These are phyloP conservation scores for Acrocephalus arundinaceus DNA, from an alignment of 2,113 vertebrate species.

Conservation along the genomic window DNA sequence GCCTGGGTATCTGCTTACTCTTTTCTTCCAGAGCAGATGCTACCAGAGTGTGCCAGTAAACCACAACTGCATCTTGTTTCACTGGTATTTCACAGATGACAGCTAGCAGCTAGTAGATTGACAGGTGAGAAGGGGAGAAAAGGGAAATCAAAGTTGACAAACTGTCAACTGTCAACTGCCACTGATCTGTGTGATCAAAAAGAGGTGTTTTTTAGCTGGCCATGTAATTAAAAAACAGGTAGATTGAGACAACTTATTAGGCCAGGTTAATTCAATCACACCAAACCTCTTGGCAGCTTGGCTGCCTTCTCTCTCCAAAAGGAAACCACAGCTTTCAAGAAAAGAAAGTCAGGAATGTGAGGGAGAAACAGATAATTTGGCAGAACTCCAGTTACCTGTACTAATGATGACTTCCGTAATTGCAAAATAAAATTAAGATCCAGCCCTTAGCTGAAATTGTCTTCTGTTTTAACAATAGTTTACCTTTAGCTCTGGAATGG, in stretches of 20 bases:
- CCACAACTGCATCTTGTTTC: neutral
- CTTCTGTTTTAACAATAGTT: neutral
- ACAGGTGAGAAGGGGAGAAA: neutral
- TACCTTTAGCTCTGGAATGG: neutral
- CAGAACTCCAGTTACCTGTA: neutral
- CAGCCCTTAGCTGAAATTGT: neutral
- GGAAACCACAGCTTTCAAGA: neutral
- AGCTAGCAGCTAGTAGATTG: neutral
- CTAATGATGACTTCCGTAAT: neutral
- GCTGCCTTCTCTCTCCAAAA: neutral
- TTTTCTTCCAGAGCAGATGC: neutral
- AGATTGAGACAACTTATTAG: neutral
- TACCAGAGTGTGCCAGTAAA: neutral
- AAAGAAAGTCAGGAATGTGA: neutral
- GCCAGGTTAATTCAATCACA: neutral
- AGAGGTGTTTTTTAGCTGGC: neutral
- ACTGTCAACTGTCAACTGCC: neutral
- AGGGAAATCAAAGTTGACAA: neutral
- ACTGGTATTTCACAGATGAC: neutral
- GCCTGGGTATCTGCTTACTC: neutral
- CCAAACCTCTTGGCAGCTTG: neutral
- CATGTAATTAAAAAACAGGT: neutral
- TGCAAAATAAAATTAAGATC: neutral
- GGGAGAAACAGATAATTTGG: neutral
- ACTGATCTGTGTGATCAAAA: neutral